phyloP scores from a whole-genome alignment of 2,888 invertebrate genomes.

The Polyploca ridens region DNA sequence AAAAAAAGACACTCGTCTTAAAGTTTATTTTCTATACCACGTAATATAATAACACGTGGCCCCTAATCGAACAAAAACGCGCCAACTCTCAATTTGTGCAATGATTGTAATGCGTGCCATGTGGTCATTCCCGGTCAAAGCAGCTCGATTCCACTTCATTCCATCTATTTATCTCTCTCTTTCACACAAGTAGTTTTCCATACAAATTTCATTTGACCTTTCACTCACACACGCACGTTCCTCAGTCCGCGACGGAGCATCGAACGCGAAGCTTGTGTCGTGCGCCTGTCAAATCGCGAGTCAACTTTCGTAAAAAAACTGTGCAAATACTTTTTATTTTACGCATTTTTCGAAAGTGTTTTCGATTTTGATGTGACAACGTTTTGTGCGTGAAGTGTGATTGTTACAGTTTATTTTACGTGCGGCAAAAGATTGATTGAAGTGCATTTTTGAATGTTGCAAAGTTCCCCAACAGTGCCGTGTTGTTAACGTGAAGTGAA shows the following conservation, averaged over 20 bases:
- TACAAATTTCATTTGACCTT: conserved; percentile 56
- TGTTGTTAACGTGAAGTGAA: conserved; percentile 55
- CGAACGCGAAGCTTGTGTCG: conserved; percentile 42
- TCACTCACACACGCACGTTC: conserved; percentile 63
- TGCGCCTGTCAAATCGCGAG: conserved; percentile 43
- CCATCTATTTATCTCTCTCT: conserved; percentile 48
- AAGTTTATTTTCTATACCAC: conserved; percentile 50
- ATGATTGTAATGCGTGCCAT: conserved; percentile 75
- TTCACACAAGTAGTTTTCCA: conserved; percentile 45
- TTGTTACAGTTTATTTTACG: conserved; percentile 36
- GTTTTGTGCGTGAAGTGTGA: conserved; percentile 44
- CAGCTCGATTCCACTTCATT: conserved; percentile 59
- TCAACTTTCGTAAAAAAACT: conserved; percentile 77
- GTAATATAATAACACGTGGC: conserved; percentile 65
- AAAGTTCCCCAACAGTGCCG: conserved; percentile 52
- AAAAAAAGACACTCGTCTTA: conserved; percentile 33
- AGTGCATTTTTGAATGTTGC: conserved; percentile 73
- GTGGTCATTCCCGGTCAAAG: conserved; percentile 76
- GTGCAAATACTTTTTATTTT: conserved; percentile 58
- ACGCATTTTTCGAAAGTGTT: conserved; percentile 53
- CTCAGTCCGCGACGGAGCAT: conserved; percentile 61
- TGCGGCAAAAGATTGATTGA: conserved; percentile 31
- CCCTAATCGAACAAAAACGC: conserved; percentile 65
- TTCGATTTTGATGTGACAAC: conserved; percentile 43
- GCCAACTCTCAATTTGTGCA: conserved; percentile 75